These are phyloP conservation scores for Ispidina lecontei DNA, from an alignment of 2,797 vertebrate species.

Conservation along the genomic window DNA sequence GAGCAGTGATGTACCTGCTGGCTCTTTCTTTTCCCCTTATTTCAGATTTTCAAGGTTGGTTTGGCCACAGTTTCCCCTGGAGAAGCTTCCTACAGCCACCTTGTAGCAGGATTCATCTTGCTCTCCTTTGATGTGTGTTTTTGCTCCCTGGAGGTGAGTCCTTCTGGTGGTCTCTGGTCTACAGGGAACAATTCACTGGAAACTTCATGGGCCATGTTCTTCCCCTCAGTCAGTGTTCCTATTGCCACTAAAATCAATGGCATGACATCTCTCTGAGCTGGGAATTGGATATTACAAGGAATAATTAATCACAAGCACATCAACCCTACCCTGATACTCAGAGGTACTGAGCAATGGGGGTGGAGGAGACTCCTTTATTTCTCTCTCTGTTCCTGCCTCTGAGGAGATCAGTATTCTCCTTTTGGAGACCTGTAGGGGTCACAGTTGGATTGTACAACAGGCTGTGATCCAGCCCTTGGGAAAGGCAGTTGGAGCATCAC, in stretches of 20 bases:
- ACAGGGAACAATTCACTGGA: background rate
- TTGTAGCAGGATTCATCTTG: background rate
- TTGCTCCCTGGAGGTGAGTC: background rate
- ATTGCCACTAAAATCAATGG: background rate
- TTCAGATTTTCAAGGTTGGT: background rate
- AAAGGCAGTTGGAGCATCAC: background rate
- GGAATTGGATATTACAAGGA: slow-evolving; percentile 14
- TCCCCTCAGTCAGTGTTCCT: background rate
- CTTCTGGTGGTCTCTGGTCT: background rate
- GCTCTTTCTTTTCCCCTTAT: background rate
- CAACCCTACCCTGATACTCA: background rate
- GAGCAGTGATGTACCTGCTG: background rate
- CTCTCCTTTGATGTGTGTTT: background rate
- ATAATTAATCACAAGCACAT: background rate
- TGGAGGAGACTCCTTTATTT: background rate
- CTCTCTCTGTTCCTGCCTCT: background rate
- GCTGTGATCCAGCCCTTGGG: background rate
- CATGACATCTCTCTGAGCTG: background rate
- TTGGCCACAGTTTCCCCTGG: background rate
- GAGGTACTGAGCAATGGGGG: background rate
- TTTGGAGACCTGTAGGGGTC: slow-evolving; percentile 30
- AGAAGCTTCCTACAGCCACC: background rate
- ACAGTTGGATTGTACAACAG: slow-evolving; percentile 18
- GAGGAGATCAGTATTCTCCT: background rate
- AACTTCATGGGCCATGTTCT: background rate